These are phyloP conservation scores for Congeria kusceri DNA, from an alignment of 2,888 invertebrate species.

Conservation along the genomic window DNA sequence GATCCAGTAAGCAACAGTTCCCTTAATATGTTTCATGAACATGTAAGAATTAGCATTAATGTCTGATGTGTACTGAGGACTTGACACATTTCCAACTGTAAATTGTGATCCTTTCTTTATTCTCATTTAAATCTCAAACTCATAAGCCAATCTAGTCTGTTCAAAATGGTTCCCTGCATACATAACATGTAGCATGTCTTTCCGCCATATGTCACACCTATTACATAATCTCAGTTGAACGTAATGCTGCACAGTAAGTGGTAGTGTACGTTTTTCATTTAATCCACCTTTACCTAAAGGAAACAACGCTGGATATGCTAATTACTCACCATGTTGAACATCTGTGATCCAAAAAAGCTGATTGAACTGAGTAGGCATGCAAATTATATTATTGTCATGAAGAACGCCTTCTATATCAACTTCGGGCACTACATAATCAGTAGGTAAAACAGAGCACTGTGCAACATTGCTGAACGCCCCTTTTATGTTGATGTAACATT, in stretches of 20 bases:
- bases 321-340: slow-evolving; percentile 18
- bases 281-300: slow-evolving; percentile 32
- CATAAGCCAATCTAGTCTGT: neutral
- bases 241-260: slow-evolving; percentile 6
- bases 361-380: slow-evolving; percentile 19
- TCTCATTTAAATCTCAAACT: slow-evolving; percentile 26
- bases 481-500: too few relatives aligned
- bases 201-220: slow-evolving; percentile 19
- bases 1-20: slow-evolving; percentile 34
- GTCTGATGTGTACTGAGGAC: slow-evolving; percentile 9
- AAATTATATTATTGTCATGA: neutral
- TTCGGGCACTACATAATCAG: slow-evolving; percentile 27
- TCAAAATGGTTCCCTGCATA: too few relatives aligned
- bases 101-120: slow-evolving; percentile 4
- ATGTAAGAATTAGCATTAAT: slow-evolving; percentile 27
- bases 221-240: slow-evolving; percentile 13
- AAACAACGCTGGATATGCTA: slow-evolving; percentile 15
- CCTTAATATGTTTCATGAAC: slow-evolving; percentile 33
- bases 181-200: slow-evolving; percentile 32
- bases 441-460: slow-evolving; percentile 31
- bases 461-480: too few relatives aligned
- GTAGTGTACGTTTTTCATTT: slow-evolving; percentile 10
- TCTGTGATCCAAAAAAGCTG: slow-evolving; percentile 19
- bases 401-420: slow-evolving; percentile 23
- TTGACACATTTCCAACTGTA: slow-evolving; percentile 17